These are phyloP conservation scores for Dermatemys mawii DNA, from an alignment of 2,113 vertebrate genomes.

Conservation along the genomic window DNA sequence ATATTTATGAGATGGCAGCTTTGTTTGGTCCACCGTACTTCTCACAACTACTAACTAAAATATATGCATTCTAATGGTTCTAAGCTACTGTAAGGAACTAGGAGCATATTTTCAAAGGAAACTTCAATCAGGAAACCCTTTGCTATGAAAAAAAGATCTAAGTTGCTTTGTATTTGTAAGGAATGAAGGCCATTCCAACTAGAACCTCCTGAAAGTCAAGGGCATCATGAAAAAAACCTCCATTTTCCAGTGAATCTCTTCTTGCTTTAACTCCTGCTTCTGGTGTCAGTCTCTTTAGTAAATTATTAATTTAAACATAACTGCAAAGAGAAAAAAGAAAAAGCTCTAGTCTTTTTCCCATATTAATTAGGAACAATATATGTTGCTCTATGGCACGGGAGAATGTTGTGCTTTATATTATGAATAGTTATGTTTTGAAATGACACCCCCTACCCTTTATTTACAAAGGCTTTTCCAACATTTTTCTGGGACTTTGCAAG, in stretches of 20 bases:
- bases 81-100: neutral
- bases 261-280: neutral
- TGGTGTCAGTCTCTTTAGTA: neutral
- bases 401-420: neutral
- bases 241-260: neutral
- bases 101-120: neutral
- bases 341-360: neutral
- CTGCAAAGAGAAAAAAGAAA: neutral
- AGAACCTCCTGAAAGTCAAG: neutral
- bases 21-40: neutral
- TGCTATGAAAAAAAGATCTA: neutral
- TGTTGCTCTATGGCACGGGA: neutral
- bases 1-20: neutral
- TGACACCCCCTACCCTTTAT: neutral
- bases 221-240: neutral
- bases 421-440: neutral
- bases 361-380: neutral
- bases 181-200: neutral
- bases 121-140: neutral
- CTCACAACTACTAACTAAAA: neutral
- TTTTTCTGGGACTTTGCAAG: neutral
- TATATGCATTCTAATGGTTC: neutral
- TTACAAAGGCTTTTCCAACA: neutral
- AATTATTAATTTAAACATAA: neutral
- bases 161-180: neutral